phyloP scores from a whole-genome alignment of 2,113 vertebrate species.

The Sylvietta virens region DNA sequence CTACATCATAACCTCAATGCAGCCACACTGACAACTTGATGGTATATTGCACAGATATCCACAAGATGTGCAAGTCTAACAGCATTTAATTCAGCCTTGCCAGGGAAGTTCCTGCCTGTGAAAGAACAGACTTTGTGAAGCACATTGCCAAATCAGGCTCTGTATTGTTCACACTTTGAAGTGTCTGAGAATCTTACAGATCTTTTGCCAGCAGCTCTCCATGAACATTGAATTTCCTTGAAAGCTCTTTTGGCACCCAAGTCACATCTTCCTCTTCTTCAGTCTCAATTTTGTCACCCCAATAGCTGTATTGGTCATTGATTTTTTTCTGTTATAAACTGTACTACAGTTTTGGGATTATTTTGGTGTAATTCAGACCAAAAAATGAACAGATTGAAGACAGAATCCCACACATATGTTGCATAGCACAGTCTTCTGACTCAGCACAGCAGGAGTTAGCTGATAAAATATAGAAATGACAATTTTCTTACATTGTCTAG shows the following conservation, averaged over 20 bases:
- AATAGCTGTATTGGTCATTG: not conserved
- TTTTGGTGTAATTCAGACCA: not conserved
- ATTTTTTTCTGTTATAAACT: not conserved
- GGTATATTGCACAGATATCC: not conserved
- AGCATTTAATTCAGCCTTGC: not conserved
- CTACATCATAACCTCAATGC: not conserved
- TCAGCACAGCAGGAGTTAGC: slow-evolving; percentile 34
- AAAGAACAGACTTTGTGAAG: not conserved
- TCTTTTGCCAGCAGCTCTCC: not conserved
- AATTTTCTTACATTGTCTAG: slow-evolving; percentile 16
- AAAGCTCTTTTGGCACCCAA: not conserved
- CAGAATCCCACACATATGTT: slow-evolving; percentile 34
- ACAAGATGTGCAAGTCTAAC: slow-evolving; percentile 28
- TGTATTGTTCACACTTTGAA: not conserved
- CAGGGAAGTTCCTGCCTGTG: not conserved
- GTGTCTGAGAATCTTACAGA: not conserved
- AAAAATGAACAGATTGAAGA: slow-evolving; percentile 50
- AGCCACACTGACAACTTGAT: not conserved
- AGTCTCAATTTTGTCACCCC: not conserved
- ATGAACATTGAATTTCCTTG: not conserved
- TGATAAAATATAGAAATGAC: not conserved
- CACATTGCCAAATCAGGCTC: not conserved
- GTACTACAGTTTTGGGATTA: not conserved
- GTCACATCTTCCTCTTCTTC: not conserved
- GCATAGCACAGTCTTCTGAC: slow-evolving; percentile 34